Percentiles rank a stretch among this genome's conserved stretches.
Conservation (phyloP, 2,797 vertebrate genomes). For the Oreonectes daqikongensis region DNA sequence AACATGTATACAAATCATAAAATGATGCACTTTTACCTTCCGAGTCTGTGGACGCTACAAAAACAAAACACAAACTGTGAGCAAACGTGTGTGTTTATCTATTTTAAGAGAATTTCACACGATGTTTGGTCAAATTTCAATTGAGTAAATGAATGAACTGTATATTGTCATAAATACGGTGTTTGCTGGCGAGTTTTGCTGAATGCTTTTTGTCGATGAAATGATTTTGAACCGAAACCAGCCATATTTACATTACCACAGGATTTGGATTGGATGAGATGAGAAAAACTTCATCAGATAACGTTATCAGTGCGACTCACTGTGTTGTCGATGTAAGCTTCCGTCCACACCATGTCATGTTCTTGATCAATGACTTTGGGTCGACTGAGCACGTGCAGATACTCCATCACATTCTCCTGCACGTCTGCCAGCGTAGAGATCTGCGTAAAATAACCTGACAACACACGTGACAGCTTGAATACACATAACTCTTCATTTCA, state of each 20-base stretch:
- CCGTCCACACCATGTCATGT: slow-evolving; percentile 96
- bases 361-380: slow-evolving; percentile 98
- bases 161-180: too few relatives aligned
- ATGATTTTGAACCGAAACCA: too few relatives aligned
- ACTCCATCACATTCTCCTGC: slow-evolving; percentile 99
- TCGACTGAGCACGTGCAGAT: slow-evolving; percentile 96
- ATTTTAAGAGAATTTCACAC: too few relatives aligned
- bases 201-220: too few relatives aligned
- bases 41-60: slow-evolving; percentile 97
- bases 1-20: neutral
- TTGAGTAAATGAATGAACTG: too few relatives aligned
- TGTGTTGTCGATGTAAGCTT: slow-evolving; percentile 96
- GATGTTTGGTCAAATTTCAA: too few relatives aligned
- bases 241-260: too few relatives aligned
- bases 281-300: too few relatives aligned
- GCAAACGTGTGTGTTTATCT: neutral
- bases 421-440: slow-evolving; percentile 97
- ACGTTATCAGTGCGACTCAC: slow-evolving; percentile 80
- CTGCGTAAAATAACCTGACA: slow-evolving; percentile 94
- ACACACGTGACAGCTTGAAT: neutral
- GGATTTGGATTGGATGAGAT: too few relatives aligned
- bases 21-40: slow-evolving; percentile 86
- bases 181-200: too few relatives aligned
- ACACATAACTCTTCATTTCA: too few relatives aligned
- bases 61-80: slow-evolving; percentile 27